A percentile compares a stretch with the other conserved stretches of the same genome.
phyloP scores from a whole-genome alignment of 2,888 invertebrate species.

The Ethmia dodecea region DNA sequence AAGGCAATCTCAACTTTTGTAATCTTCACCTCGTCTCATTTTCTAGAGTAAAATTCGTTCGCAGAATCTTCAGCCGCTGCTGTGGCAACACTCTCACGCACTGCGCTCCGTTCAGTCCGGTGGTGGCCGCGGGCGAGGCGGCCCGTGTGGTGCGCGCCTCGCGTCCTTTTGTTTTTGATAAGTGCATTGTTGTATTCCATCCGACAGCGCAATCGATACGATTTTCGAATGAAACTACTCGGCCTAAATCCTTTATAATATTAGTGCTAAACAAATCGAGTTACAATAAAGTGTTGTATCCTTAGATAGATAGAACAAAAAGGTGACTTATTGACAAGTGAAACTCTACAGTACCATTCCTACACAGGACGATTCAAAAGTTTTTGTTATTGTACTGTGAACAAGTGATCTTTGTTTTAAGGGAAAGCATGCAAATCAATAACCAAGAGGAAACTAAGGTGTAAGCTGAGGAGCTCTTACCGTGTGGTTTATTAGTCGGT shows the following conservation, averaged over 20 bases:
- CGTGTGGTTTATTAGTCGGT: slow-evolving; percentile 55
- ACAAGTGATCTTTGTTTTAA: slow-evolving; percentile 53
- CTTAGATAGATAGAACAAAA: slow-evolving; percentile 28
- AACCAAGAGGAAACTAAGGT: slow-evolving; percentile 55
- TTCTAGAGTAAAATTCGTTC: too few species aligned
- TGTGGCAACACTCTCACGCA: too few species aligned
- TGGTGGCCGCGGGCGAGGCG: slow-evolving; percentile 73
- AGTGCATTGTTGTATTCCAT: slow-evolving; percentile 62
- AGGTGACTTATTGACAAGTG: slow-evolving; percentile 70
- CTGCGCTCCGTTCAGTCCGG: slow-evolving; percentile 48
- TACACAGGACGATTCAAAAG: slow-evolving; percentile 37
- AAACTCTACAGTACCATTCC: slow-evolving; percentile 62
- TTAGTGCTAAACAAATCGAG: slow-evolving; percentile 32
- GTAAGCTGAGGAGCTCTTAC: slow-evolving; percentile 45
- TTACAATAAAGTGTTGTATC: slow-evolving; percentile 39
- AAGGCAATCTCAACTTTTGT: too few species aligned
- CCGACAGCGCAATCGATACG: slow-evolving; percentile 64
- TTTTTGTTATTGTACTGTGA: slow-evolving; percentile 50
- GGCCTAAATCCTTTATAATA: slow-evolving; percentile 42
- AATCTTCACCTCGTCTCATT: too few species aligned
- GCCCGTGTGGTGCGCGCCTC: slow-evolving; percentile 73
- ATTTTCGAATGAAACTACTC: slow-evolving; percentile 44
- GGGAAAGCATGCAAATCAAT: slow-evolving; percentile 68
- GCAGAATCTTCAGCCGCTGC: too few species aligned
- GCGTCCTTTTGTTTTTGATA: slow-evolving; percentile 63